Evolutionary conservation across 2,113 vertebrate species (phyloP).

Genomic region (Phalacrocorax pelagicus): DNA sequence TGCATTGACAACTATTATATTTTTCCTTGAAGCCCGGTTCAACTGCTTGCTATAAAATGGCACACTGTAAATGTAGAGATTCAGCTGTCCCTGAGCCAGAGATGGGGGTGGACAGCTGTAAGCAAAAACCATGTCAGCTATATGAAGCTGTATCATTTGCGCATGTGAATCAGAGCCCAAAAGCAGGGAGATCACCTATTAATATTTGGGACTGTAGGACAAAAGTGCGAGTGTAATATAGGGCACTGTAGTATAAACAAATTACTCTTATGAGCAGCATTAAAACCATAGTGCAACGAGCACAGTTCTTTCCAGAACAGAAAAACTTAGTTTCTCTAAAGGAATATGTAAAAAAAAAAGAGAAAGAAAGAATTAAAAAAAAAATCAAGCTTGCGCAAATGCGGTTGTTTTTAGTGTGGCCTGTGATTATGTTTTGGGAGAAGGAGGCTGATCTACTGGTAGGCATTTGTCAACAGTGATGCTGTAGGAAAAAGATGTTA

Average conservation of each 20-base stretch:
- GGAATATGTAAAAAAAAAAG: not conserved
- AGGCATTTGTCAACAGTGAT: not conserved
- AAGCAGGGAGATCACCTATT: not conserved
- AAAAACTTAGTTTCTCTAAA: not conserved
- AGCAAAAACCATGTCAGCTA: not conserved
- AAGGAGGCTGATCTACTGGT: not conserved
- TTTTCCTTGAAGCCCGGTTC: not conserved
- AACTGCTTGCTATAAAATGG: not conserved
- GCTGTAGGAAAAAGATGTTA: not conserved
- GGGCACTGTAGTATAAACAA: not conserved
- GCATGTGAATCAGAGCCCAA: fast-evolving
- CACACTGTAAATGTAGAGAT: not conserved
- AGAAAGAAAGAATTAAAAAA: not conserved
- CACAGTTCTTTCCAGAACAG: fast-evolving
- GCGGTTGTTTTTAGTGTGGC: not conserved
- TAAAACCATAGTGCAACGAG: not conserved
- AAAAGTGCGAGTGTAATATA: not conserved
- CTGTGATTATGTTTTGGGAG: not conserved
- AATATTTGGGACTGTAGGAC: not conserved
- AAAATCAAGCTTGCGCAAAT: not conserved
- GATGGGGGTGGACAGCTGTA: not conserved
- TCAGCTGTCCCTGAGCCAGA: not conserved
- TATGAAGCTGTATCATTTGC: not conserved
- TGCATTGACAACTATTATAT: not conserved
- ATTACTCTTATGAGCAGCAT: not conserved